Evolutionary conservation across 2,113 vertebrate species (phyloP).

Genomic region (Trogon surrucura): DNA sequence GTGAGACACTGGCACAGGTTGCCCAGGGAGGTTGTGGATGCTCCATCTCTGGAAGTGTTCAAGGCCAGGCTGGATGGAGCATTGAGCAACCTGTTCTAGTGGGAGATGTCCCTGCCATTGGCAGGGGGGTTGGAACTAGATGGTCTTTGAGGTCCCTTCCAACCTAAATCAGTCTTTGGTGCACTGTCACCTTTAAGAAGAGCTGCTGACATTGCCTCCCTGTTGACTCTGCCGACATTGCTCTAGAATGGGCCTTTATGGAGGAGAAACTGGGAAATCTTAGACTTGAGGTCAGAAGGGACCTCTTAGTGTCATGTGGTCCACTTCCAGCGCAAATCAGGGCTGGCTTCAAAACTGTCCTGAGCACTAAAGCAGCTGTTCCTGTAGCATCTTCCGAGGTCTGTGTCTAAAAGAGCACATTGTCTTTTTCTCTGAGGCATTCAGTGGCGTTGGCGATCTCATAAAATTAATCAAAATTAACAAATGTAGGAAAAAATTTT

Average conservation of each 20-base stretch:
- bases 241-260: background rate
- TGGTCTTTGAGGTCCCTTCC: no score
- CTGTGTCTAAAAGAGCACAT: background rate
- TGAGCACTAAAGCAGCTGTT: background rate
- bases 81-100: no score
- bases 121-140: no score
- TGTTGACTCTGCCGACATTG: background rate
- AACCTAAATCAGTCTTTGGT: no score
- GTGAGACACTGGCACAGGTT: no score
- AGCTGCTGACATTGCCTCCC: background rate
- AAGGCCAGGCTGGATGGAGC: no score
- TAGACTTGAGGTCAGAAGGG: background rate
- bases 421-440: background rate
- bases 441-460: background rate
- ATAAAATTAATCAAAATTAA: background rate
- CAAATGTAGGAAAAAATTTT: background rate
- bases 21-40: no score
- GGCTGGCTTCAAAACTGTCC: background rate
- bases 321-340: background rate
- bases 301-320: background rate
- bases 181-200: background rate
- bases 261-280: background rate
- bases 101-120: no score
- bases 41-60: no score
- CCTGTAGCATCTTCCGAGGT: background rate